Evolutionary conservation across 92 coral and sea anemone species (phyloP).

Genomic region (Meandrina meandrites): DNA sequence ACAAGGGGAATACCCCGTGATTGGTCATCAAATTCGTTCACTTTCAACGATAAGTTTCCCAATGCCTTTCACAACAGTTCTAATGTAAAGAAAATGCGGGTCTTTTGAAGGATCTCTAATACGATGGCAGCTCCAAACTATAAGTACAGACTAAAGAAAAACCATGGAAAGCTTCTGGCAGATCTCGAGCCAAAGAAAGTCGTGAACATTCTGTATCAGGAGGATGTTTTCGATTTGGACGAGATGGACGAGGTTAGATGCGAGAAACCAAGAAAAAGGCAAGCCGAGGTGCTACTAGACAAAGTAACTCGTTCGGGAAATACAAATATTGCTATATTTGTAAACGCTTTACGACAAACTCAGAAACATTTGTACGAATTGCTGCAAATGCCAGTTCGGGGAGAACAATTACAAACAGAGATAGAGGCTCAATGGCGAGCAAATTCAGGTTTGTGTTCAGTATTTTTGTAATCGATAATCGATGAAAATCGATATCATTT

Average conservation of each 20-base stretch:
- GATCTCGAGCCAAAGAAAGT: conserved; percentile 83
- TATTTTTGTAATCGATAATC: not conserved
- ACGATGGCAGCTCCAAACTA: conserved; percentile 1
- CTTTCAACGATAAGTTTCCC: not conserved
- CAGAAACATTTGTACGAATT: conserved; percentile 79
- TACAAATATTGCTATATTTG: conserved; percentile 46
- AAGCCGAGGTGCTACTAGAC: conserved; percentile 60
- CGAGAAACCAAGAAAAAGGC: conserved; percentile 59
- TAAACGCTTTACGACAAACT: conserved; percentile 50
- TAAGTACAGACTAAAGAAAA: conserved; percentile 54
- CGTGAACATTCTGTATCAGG: conserved; percentile 76
- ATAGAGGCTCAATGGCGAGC: not conserved
- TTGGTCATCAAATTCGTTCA: too few relatives aligned
- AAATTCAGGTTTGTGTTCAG: not conserved
- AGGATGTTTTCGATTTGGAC: conserved; percentile 78
- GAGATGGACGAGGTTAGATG: conserved; percentile 76
- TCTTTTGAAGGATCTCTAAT: not conserved
- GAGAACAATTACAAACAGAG: conserved; percentile 11
- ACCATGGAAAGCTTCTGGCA: conserved; percentile 46
- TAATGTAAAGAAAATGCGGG: not conserved
- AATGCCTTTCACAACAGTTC: not conserved
- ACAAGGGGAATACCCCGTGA: not conserved
- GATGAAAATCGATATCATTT: not conserved
- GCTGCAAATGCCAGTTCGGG: conserved; percentile 48
- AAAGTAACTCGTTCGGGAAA: conserved; percentile 45